Base-by-base conservation (phyloP, 1,140 invertebrate species). In the Papilio polytes region DNA sequence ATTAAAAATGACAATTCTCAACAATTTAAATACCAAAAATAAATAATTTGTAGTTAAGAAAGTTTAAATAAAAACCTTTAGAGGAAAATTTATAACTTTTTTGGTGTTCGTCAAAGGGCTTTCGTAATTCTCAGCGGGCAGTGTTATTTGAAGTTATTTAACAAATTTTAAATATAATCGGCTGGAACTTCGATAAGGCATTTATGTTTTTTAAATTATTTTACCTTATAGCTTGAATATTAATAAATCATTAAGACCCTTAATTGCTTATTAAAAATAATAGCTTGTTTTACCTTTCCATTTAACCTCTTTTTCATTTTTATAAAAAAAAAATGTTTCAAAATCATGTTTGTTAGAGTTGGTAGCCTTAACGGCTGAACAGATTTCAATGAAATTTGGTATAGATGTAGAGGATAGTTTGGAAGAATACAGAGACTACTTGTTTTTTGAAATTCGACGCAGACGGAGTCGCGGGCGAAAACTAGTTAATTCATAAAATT, bases 131-230 rank as follows among this genome's bases (percentile, higher is more conserved):
- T 53, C 74, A 76, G 22, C 6, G 74, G 44, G 22, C 74, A 76
- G 44, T 46, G 44, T 51, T 48, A 26, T 74, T 51, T 51, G 12
- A 46, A 20, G 44, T 51, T 48, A 26, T 74, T 51, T 51, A 44
- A 46, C 74, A 76, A 70, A 51, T 53, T 76, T 76, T 51, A 76
- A 76, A 76, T 76, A 76, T 53, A 51, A 76, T 46, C 72, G n/a
- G 18, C n/a, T 22, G 12, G 18, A 76, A 76, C 41, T 76, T 76
- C 74, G 74, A 76, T 53, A 46, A 74, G 15, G 18, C 44, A 76
- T 76, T 76, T 46, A 13, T 74, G 44, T 22, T 36, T 76, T 76
- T 76, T 8, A 53, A 76, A 51, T 76, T 76, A 76, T 76, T 76
- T 76, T 76, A 51, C 74, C 74, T 76, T 46, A 46, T 26, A 46